These are phyloP conservation scores for Herminia tarsipennalis DNA, from an alignment of 2,888 invertebrate genomes.

Conservation along the genomic window DNA sequence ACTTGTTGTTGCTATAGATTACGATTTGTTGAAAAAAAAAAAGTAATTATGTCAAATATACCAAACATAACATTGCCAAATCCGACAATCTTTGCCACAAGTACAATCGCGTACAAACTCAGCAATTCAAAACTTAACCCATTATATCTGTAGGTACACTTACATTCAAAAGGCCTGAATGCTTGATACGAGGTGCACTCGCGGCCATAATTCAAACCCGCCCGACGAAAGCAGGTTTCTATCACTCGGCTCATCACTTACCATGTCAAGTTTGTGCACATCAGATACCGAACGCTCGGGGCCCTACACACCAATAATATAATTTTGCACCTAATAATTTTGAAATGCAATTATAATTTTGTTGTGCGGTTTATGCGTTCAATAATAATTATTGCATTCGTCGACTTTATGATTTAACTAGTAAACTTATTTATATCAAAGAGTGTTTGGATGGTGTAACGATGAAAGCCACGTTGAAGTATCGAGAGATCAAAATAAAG, in stretches of 20 bases:
- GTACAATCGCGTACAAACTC: not conserved
- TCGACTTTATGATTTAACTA: not conserved
- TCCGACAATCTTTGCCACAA: too few species aligned
- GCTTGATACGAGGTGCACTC: constrained; percentile 48
- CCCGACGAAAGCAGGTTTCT: constrained; percentile 53
- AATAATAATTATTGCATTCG: not conserved
- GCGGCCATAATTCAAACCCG: constrained; percentile 54
- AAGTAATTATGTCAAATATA: too few species aligned
- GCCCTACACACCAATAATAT: constrained; percentile 62
- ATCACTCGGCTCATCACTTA: constrained; percentile 70
- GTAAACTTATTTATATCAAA: not conserved
- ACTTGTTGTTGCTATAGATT: too few species aligned
- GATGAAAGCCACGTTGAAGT: too few species aligned
- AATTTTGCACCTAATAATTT: constrained; percentile 81
- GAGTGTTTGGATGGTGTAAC: too few species aligned
- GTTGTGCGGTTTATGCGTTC: constrained; percentile 26
- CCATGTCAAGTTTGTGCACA: constrained; percentile 62
- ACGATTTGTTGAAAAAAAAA: too few species aligned
- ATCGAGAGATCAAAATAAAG: too few species aligned
- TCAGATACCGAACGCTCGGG: constrained; percentile 64
- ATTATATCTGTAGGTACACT: constrained; percentile 14
- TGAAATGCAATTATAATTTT: constrained; percentile 73
- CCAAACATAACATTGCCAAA: too few species aligned
- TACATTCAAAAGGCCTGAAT: constrained; percentile 29
- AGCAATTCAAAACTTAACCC: constrained; percentile 3